Conservation (phyloP, 2,113 vertebrate species). For the Phainopepla nitens region DNA sequence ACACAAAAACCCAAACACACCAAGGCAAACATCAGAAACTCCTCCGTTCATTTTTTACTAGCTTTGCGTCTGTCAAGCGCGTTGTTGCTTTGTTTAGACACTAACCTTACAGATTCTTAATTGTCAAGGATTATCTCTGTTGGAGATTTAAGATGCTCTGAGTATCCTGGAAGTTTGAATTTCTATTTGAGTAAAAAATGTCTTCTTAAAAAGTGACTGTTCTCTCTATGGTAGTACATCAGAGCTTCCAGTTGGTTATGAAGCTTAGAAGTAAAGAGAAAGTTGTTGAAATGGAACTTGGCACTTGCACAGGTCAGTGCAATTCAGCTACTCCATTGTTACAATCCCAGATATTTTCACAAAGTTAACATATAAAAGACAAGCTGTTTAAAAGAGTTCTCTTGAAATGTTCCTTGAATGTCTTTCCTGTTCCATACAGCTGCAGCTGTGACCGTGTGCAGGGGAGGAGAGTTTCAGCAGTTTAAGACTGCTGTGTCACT, state of each 20-base stretch:
- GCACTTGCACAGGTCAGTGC: not conserved
- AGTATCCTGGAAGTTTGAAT: not conserved
- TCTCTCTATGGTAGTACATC: not conserved
- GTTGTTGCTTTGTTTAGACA: not conserved
- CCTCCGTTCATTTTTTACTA: fast-evolving
- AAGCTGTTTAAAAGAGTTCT: not conserved
- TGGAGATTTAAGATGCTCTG: not conserved
- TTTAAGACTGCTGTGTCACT: not conserved
- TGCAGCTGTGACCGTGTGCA: not conserved
- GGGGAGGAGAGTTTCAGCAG: not conserved
- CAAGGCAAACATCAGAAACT: not conserved
- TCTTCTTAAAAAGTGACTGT: not conserved
- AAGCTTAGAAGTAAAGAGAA: not conserved
- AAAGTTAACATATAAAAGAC: not conserved
- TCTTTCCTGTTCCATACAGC: not conserved
- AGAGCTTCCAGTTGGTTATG: not conserved
- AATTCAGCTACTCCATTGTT: not conserved
- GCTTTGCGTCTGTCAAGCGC: fast-evolving
- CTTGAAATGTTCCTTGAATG: not conserved
- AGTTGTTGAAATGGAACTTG: not conserved
- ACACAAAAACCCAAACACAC: not conserved
- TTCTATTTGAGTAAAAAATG: not conserved
- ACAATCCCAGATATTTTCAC: not conserved
- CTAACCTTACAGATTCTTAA: not conserved
- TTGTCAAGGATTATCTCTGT: not conserved